Evolutionary conservation across 2,888 invertebrate species (phyloP), one percentile per base, ranked within the genome.

Genomic region (Falcaria lacertinaria): DNA sequence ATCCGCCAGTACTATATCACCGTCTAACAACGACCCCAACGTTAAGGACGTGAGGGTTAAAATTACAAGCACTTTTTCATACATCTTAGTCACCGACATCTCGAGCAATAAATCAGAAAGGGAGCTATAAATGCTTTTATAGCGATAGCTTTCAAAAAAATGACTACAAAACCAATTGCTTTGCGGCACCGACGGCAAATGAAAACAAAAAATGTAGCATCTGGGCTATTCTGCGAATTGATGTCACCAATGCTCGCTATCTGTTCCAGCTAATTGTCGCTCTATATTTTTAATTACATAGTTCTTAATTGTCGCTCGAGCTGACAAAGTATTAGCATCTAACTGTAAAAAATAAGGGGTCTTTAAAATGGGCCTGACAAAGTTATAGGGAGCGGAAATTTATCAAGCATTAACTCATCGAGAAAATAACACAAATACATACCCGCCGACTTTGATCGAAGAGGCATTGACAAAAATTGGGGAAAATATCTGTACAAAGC

Each of bases 1-100:
- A 13, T 93, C 92, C 7, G 91, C 80, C 17, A 94, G 69, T 47
- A 91, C 90, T 45, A 92, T 60, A 63, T 92, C 91, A 51, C 90
- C 90, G 15, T 88, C 86, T 4, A 89, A 56, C 16, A 83, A 62
- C 0, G 82, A 80, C 15, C 73, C 77, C 2, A 74, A 44, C 0
- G 60, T 55, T 2, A 61, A 15, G 11, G 73, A 50, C 6, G 59
- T 51, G 33, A 87, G 48, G 51, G 69, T 50, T 15, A 77, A 44
- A 22, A 69, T 8, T 34, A 78, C 42, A 11, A 69, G 35, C 40
- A 69, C 50, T 50, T 57, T 50, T 55, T 80, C 80, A 70, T 71
- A 82, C 88, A 89, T 89, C 80, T 80, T 83, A 60, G 52, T 54
- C 62, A 66, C 52, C 60, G 41, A 53, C 59, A 62, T 60, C 57